These are phyloP conservation scores for Scleropages formosus DNA, from an alignment of 2,797 vertebrate genomes.

Conservation along the genomic window DNA sequence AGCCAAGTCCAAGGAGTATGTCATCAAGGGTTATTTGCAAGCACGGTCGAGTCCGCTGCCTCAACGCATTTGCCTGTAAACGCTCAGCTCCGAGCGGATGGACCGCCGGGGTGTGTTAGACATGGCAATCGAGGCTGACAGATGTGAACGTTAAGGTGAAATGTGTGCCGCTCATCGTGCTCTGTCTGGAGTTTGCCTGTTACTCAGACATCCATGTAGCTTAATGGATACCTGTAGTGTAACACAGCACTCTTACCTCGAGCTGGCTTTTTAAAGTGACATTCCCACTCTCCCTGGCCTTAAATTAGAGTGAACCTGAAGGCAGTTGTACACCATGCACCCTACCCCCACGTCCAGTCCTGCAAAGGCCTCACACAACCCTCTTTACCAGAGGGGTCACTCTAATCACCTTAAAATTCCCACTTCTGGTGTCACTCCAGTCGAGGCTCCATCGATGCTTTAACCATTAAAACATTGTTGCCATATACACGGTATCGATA, in stretches of 20 bases:
- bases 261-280: background rate
- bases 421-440: background rate
- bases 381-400: slow-evolving; percentile 7
- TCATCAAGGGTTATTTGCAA: background rate
- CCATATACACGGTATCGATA: slow-evolving; percentile 27
- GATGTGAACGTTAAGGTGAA: slow-evolving; percentile 18
- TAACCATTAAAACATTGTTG: background rate
- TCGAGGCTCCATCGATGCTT: background rate
- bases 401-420: slow-evolving; percentile 3
- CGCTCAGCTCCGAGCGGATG: background rate
- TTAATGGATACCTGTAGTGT: background rate
- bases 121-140: background rate
- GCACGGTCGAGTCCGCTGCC: background rate
- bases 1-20: background rate
- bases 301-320: slow-evolving; percentile 62
- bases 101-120: background rate
- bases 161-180: background rate
- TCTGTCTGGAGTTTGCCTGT: background rate
- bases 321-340: slow-evolving; percentile 66
- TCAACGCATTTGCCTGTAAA: background rate
- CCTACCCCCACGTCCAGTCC: slow-evolving; percentile 64
- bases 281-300: slow-evolving; percentile 19
- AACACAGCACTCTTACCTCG: background rate
- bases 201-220: background rate
- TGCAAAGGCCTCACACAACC: background rate